These are phyloP conservation scores for Papilio protenor DNA, from an alignment of 2,888 invertebrate genomes.

Conservation along the genomic window DNA sequence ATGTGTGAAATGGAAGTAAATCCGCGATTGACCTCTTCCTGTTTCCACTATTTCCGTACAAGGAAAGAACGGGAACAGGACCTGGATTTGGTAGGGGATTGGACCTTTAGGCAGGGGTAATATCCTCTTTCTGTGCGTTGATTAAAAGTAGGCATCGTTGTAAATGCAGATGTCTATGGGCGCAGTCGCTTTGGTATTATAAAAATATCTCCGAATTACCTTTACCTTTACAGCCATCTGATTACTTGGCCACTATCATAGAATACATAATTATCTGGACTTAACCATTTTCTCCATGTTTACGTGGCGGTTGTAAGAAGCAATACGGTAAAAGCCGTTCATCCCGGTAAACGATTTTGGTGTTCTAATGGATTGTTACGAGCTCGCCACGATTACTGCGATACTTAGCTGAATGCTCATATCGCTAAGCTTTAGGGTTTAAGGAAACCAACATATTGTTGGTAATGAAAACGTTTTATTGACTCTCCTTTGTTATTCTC, in stretches of 20 bases:
- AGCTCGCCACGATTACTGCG: neutral
- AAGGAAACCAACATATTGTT: neutral
- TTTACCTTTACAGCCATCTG: neutral
- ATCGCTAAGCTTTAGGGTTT: neutral
- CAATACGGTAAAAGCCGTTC: neutral
- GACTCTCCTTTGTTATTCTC: neutral
- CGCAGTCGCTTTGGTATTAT: too few species aligned
- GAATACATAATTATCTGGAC: neutral
- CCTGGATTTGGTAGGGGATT: too few species aligned
- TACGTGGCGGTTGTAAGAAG: neutral
- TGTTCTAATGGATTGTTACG: conserved; percentile 5
- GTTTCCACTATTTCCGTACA: too few species aligned
- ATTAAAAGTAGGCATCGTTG: too few species aligned
- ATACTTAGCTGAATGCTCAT: neutral
- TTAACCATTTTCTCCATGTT: neutral
- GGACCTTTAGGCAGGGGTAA: too few species aligned
- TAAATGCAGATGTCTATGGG: too few species aligned
- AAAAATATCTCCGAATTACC: neutral
- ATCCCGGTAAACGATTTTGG: conserved; percentile 9
- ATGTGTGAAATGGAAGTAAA: too few species aligned
- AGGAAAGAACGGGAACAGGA: too few species aligned
- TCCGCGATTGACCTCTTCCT: too few species aligned
- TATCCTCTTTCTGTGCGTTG: too few species aligned
- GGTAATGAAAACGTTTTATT: neutral
- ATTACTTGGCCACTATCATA: neutral